phyloP scores from a whole-genome alignment of 2,113 vertebrate species.

The Pseudorectes ferrugineus region DNA sequence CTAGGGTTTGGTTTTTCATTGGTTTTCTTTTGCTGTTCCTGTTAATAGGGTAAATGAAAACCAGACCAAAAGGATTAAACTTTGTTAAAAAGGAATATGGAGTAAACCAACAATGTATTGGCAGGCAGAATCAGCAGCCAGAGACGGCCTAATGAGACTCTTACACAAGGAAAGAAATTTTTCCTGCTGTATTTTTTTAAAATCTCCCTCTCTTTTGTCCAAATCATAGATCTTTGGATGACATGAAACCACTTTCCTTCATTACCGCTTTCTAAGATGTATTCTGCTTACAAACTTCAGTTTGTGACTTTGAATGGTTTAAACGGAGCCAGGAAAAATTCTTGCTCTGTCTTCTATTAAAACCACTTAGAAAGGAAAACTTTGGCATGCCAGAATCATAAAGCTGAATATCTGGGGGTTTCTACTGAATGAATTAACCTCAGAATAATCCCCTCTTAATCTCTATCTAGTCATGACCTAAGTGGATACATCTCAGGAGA shows the following conservation, averaged over 20 bases:
- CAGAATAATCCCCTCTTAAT: constrained; percentile 9
- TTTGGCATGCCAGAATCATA: background rate
- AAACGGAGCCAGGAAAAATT: background rate
- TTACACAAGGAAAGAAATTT: background rate
- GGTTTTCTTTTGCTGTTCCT: background rate
- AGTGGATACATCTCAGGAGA: background rate
- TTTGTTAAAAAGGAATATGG: background rate
- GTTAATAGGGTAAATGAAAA: background rate
- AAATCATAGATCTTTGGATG: background rate
- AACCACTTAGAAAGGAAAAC: background rate
- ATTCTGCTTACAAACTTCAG: background rate
- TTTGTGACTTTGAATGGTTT: background rate
- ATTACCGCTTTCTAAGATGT: background rate
- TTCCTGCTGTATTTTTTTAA: background rate
- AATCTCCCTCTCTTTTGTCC: background rate
- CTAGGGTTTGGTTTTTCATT: background rate
- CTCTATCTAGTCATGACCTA: background rate
- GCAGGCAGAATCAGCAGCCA: background rate
- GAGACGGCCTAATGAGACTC: background rate
- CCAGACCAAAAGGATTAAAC: background rate
- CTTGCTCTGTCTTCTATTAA: background rate
- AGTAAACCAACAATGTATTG: background rate
- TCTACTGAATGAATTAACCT: constrained; percentile 16
- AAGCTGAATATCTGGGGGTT: background rate
- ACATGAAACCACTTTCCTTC: background rate